Evolutionary conservation across 2,797 vertebrate species (phyloP), one percentile per base, ranked within the genome.

Genomic region (Peromyscus melanophrys): DNA sequence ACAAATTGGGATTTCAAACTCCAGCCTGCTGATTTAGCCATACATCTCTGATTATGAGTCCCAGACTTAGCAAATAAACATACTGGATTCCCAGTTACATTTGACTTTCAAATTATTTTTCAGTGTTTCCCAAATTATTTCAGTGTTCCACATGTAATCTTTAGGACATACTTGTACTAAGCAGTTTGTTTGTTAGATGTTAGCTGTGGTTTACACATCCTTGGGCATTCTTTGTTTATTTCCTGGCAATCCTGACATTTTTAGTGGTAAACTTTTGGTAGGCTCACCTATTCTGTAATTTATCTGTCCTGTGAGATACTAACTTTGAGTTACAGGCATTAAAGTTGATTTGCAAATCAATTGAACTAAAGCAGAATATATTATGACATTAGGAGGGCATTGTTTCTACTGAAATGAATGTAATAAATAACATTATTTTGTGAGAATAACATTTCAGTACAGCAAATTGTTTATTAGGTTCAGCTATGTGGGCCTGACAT

Each of bases 321-420:
- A 3, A 81, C 17, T 83, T 91, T 40, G 6, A 89, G 29, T 17
- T 90, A 61, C 13, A 69, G 23, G 63, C 16, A 75, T 94, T 76
- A 37, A 29, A 31, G 34, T 61, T 67, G 12, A 61, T 65, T 49
- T 91, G 2, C 1, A 43, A 93, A 69, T 95, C 29, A 81, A 55
- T 57, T 87, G 63, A 93, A 87, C 27, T 87, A 67, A 31, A 84
- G 67, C 8, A 43, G 23, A 81, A 96, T 87, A 52, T 43, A 71
- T 7, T 86, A 52, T 92, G 37, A 40, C 12, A 86, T 91, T 37
- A 17, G 40, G 59, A n/a, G 59, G 78, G 23, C 19, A 71, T 29
- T 29, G 25, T 82, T 92, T 95, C 55, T 92, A 49, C 6, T 82
- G 49, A 92, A 34, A 94, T 34, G 16, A 65, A 63, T 16, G 57